Evolutionary conservation across 2,888 invertebrate genomes (phyloP).

Genomic region (Strigamia maritima): DNA sequence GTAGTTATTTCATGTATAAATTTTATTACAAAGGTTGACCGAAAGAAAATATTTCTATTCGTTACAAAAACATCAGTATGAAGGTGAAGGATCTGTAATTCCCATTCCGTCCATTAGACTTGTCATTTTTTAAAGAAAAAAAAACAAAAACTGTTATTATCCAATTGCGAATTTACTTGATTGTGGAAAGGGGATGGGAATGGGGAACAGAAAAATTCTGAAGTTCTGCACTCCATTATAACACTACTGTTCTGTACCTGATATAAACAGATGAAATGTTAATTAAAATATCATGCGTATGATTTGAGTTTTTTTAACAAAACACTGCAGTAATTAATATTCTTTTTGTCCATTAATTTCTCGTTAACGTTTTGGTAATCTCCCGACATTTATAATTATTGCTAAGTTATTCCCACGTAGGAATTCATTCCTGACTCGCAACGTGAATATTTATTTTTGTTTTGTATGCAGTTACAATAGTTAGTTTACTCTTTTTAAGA

Average conservation of each 20-base stretch:
- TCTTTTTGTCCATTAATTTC: not conserved
- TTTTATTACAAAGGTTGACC: constrained; percentile 33
- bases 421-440: not conserved
- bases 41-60: constrained; percentile 12
- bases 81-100: constrained; percentile 8
- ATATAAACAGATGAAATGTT: constrained; percentile 5
- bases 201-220: constrained; percentile 6
- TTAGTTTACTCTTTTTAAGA: constrained; percentile 20
- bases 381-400: not conserved
- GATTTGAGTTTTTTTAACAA: not conserved
- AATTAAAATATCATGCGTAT: constrained; percentile 15
- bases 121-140: constrained; percentile 9
- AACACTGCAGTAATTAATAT: not conserved
- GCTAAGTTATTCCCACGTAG: constrained; percentile 2
- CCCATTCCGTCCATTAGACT: constrained; percentile 4
- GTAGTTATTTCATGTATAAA: constrained; percentile 44
- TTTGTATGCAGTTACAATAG: constrained; percentile 7
- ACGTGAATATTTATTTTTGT: constrained; percentile 13
- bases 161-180: not conserved
- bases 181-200: not conserved
- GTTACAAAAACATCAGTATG: not conserved
- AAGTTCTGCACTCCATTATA: constrained; percentile 16
- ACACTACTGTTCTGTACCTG: constrained; percentile 20
- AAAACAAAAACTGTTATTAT: not conserved
- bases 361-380: not conserved